Base-by-base conservation (phyloP, 2,113 vertebrate genomes). In the Lepisosteus oculatus region DNA sequence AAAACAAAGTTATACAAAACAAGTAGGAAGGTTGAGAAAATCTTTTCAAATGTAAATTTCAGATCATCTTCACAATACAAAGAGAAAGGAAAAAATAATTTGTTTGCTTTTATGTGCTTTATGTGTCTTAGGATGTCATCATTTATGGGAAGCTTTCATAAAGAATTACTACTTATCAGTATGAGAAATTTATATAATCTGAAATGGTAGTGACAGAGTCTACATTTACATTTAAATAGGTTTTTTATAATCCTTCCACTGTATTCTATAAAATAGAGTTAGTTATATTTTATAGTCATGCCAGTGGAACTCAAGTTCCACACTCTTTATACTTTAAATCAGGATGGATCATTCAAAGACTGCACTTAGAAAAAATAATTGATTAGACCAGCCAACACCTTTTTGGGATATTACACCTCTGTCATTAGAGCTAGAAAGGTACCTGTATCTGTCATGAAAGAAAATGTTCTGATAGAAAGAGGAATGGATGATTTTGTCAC, bases 191-290 rank as follows among this genome's bases (percentile, higher is more conserved):
- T 59, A 0, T 59, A n/a, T 59, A 59, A 15, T 13, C 57, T 59
- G 57, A 15, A 59, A 59, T 59, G 13, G 57, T 59, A 59, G 14
- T 13, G n/a, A 59, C n/a, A 5, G 57, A 59, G 57, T 3, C 57
- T 3, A 59, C 57, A 59, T 59, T 59, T 59, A 15, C 57, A 59
- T 59, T 59, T 59, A 59, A 59, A 59, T 59, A 6, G 57, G 57
- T 59, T 59, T 59, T n/a, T n/a, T n/a, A n/a, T n/a, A 59, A 59
- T 59, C 5, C n/a, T 59, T 15, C 57, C 12, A 14, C 57, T 59
- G 57, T 4, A 59, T 59, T 59, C 57, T 59, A 59, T 15, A 59
- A 4, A 13, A 59, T 59, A 15, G 14, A 2, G 57, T 59, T 59
- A 4, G 4, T n/a, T 59, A 8, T 59, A 59, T 13, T 59, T 59